phyloP scores from a whole-genome alignment of 2,888 invertebrate species.

The Biston stratarius region DNA sequence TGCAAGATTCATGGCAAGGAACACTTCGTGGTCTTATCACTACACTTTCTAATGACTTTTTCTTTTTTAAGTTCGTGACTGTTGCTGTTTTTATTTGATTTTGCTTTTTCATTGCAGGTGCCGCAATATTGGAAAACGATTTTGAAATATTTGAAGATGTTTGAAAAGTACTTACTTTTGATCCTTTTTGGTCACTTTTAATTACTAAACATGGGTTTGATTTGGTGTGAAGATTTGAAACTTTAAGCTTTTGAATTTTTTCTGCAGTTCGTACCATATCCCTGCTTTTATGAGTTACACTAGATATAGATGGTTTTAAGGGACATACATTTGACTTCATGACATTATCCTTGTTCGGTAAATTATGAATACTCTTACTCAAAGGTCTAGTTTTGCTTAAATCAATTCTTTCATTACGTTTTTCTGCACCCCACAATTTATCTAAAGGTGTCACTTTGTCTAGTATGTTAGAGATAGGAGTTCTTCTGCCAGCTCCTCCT shows the following conservation, averaged over 20 bases:
- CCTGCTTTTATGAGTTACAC: constrained; percentile 72
- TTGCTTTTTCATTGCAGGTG: constrained; percentile 58
- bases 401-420: constrained; percentile 79
- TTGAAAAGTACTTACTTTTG: constrained; percentile 57
- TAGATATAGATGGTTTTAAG: constrained; percentile 53
- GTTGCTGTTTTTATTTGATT: constrained; percentile 71
- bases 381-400: constrained; percentile 64
- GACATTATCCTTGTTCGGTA: constrained; percentile 47
- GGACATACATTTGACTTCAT: constrained; percentile 44
- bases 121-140: constrained; percentile 66
- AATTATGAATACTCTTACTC: constrained; percentile 52
- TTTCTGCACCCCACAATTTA: constrained; percentile 83
- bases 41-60: constrained; percentile 70
- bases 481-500: constrained; percentile 81
- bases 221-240: constrained; percentile 66
- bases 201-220: constrained; percentile 65
- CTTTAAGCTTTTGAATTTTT: constrained; percentile 75
- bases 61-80: constrained; percentile 76
- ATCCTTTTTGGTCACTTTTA: constrained; percentile 57
- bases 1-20: constrained; percentile 71
- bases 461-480: constrained; percentile 81
- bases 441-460: constrained; percentile 85
- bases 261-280: constrained; percentile 82
- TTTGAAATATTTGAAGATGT: constrained; percentile 64
- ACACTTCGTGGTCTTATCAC: constrained; percentile 67